Percentiles rank a stretch among this genome's conserved stretches.
phyloP scores from a whole-genome alignment of 2,888 invertebrate species.

The Drosophila planitibia region DNA sequence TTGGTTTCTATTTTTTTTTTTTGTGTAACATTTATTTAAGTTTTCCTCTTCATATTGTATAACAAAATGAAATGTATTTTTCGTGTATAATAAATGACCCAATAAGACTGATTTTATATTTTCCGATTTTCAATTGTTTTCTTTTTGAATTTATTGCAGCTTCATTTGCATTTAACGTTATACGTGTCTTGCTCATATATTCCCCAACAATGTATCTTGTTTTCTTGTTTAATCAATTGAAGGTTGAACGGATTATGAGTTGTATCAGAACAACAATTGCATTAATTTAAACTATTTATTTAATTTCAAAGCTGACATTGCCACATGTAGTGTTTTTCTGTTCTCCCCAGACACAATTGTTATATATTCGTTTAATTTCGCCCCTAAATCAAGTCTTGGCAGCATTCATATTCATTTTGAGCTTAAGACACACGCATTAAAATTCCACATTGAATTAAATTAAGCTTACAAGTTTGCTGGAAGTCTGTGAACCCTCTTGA shows the following conservation, averaged over 20 bases:
- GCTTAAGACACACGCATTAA: constrained; percentile 36
- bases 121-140: not conserved
- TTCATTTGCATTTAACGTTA: not conserved
- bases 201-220: not conserved
- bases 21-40: not conserved
- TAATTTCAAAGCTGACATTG: constrained; percentile 6
- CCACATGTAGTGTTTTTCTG: not conserved
- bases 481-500: constrained; percentile 34
- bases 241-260: not conserved
- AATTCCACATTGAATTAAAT: constrained; percentile 59
- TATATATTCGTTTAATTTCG: constrained; percentile 7
- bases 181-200: not conserved
- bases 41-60: not conserved
- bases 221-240: not conserved
- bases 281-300: constrained; percentile 4
- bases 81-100: not conserved
- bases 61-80: not conserved
- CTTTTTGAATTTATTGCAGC: not conserved
- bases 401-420: constrained; percentile 52
- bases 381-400: constrained; percentile 45
- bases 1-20: not conserved
- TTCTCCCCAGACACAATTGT: constrained; percentile 1
- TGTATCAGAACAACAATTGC: constrained; percentile 4
- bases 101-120: not conserved
- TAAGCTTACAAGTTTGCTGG: constrained; percentile 50